phyloP scores from a whole-genome alignment of 2,797 vertebrate species.

The Hypotaenidia philippensis region DNA sequence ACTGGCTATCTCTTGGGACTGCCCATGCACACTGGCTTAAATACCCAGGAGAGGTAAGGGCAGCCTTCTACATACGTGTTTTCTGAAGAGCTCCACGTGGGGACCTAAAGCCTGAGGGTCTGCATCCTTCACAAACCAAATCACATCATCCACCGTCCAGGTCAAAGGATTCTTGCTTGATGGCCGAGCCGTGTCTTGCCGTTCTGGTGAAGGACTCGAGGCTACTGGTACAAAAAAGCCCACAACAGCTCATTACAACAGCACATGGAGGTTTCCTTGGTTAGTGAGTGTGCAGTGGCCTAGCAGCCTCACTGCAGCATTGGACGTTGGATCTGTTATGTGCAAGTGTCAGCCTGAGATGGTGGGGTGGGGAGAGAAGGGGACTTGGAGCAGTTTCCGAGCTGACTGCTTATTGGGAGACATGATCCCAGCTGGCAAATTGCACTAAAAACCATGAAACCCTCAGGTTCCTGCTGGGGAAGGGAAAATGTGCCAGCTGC shows the following conservation, averaged over 20 bases:
- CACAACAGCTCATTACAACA: conserved; percentile 3
- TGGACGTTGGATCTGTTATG: not conserved
- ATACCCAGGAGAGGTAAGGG: not conserved
- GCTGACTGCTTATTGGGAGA: not conserved
- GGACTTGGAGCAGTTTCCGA: not conserved
- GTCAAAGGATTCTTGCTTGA: conserved; percentile 89
- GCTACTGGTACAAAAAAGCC: conserved; percentile 71
- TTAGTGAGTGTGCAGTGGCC: not conserved
- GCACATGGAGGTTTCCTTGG: accelerated
- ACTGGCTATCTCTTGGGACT: not conserved
- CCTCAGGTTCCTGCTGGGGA: conserved; percentile 11
- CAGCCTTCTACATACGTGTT: conserved; percentile 86
- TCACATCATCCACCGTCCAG: conserved; percentile 95
- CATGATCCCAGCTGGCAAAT: not conserved
- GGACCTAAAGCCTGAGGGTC: conserved; percentile 95
- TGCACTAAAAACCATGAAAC: conserved; percentile 25
- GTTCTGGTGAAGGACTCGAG: conserved; percentile 86
- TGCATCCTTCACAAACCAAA: conserved; percentile 94
- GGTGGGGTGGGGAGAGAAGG: not conserved
- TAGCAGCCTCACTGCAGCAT: not conserved
- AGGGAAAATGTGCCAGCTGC: conserved; percentile 18
- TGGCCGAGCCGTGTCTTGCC: conserved; percentile 81
- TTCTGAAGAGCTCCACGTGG: conserved; percentile 94
- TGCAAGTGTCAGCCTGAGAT: not conserved
- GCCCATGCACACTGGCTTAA: not conserved